Percentiles rank a stretch among this genome's conserved stretches.
phyloP scores from a whole-genome alignment of 1,140 invertebrate species.

The Paramacrobiotus metropolitanus region DNA sequence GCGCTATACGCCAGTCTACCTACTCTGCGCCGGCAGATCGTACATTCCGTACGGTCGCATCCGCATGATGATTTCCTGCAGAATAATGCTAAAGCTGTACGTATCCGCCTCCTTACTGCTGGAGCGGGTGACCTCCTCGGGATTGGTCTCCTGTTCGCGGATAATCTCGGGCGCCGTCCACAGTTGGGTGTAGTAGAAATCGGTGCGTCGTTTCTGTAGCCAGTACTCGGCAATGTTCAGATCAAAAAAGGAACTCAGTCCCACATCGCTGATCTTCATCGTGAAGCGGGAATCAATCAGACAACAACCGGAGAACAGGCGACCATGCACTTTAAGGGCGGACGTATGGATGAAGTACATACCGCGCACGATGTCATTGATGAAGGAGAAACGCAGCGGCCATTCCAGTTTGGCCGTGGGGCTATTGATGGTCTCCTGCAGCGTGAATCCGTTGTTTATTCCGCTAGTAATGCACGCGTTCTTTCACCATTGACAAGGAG shows the following conservation, averaged over 20 bases:
- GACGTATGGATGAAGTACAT: constrained; percentile 78
- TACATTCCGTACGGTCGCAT: neutral
- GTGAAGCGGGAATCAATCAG: constrained; percentile 91
- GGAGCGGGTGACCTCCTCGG: neutral
- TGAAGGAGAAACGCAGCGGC: neutral
- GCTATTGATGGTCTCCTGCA: neutral
- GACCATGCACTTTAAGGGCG: constrained; percentile 71
- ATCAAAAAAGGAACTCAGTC: constrained; percentile 27
- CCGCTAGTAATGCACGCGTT: no score
- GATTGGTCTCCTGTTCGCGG: neutral
- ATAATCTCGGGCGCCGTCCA: constrained; percentile 85
- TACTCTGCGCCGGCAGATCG: neutral
- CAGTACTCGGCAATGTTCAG: constrained; percentile 22
- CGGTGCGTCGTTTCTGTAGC: constrained; percentile 20
- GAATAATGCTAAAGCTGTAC: neutral
- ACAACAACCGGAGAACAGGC: constrained; percentile 87
- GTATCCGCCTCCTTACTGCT: neutral
- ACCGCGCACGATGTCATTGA: constrained; percentile 33
- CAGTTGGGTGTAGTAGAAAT: neutral
- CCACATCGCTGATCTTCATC: constrained; percentile 90
- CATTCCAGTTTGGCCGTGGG: neutral
- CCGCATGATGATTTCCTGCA: neutral
- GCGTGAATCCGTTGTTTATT: neutral
- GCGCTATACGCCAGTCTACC: neutral
- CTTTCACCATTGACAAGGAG: no score